These are phyloP conservation scores for Anticlea derivata DNA, from an alignment of 2,888 invertebrate species.

Conservation along the genomic window DNA sequence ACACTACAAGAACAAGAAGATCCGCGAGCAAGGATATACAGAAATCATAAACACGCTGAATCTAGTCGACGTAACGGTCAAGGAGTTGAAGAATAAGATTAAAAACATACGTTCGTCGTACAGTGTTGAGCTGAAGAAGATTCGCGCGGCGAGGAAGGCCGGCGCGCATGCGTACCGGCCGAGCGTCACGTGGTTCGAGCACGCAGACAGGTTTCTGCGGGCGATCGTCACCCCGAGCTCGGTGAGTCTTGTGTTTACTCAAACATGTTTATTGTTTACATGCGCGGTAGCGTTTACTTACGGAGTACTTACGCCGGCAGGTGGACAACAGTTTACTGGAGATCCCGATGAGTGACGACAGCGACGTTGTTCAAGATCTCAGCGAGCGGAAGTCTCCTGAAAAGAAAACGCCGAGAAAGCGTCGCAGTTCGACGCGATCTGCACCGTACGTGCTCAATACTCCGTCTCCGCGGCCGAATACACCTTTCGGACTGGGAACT, in stretches of 20 bases:
- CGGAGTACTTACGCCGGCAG: conserved; percentile 58
- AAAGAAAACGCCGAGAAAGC: conserved; percentile 75
- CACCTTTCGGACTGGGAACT: conserved; percentile 69
- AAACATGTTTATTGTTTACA: conserved; percentile 49
- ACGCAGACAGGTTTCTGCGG: conserved; percentile 82
- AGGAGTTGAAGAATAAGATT: conserved; percentile 81
- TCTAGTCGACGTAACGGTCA: conserved; percentile 76
- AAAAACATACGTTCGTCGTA: conserved; percentile 81
- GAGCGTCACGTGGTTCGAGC: conserved; percentile 83
- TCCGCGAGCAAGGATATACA: conserved; percentile 77
- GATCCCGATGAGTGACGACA: conserved; percentile 76
- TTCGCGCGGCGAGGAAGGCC: conserved; percentile 80
- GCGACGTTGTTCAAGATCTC: conserved; percentile 76
- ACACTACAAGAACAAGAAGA: conserved; percentile 80
- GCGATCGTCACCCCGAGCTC: conserved; percentile 82
- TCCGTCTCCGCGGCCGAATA: conserved; percentile 74
- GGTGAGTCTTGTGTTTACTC: conserved; percentile 65
- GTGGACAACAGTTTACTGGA: conserved; percentile 76
- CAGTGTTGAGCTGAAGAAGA: conserved; percentile 81
- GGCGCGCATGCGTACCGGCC: conserved; percentile 83
- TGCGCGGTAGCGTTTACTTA: conserved; percentile 48
- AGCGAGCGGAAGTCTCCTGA: conserved; percentile 78
- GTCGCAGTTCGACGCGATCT: conserved; percentile 74
- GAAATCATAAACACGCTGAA: conserved; percentile 78
- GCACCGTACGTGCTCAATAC: conserved; percentile 78